Percentiles rank a stretch among this genome's conserved stretches.
Conservation (phyloP, 2,888 invertebrate species). For the Rhaphigaster nebulosa region DNA sequence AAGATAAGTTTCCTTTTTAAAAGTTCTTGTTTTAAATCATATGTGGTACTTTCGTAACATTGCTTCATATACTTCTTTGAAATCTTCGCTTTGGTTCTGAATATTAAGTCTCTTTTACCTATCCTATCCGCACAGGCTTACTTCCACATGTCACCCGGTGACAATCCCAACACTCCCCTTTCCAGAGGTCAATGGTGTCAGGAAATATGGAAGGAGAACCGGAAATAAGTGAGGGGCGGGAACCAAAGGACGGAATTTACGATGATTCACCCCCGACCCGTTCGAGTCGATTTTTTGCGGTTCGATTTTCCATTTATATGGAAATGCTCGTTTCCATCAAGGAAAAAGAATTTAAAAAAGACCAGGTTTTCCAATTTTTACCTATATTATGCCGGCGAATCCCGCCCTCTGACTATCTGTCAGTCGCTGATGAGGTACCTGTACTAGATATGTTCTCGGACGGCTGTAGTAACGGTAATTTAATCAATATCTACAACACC, state of each 20-base stretch:
- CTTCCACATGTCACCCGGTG: not conserved
- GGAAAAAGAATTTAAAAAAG: conserved; percentile 49
- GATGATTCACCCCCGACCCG: not conserved
- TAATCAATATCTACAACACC: not conserved
- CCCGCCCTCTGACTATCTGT: conserved; percentile 12
- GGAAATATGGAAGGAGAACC: conserved; percentile 31
- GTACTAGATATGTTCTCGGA: not conserved
- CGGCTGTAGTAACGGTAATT: not conserved
- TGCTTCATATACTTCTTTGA: too few species aligned
- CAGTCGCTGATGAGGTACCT: not conserved
- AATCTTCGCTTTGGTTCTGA: not conserved
- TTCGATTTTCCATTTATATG: conserved; percentile 59
- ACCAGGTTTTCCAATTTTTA: conserved; percentile 49
- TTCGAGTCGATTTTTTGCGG: conserved; percentile 48
- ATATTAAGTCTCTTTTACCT: not conserved
- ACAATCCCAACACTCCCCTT: not conserved
- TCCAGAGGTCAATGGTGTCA: conserved; percentile 12
- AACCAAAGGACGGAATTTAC: conserved; percentile 26
- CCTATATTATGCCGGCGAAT: conserved; percentile 30
- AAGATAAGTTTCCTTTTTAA: too few species aligned
- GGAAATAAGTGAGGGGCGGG: conserved; percentile 29
- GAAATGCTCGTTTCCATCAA: conserved; percentile 58
- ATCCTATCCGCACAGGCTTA: not conserved
- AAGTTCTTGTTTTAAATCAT: too few species aligned
- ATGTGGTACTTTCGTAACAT: too few species aligned